phyloP scores from a whole-genome alignment of 23 tunicate genomes.

The Phallusia fumigata region DNA sequence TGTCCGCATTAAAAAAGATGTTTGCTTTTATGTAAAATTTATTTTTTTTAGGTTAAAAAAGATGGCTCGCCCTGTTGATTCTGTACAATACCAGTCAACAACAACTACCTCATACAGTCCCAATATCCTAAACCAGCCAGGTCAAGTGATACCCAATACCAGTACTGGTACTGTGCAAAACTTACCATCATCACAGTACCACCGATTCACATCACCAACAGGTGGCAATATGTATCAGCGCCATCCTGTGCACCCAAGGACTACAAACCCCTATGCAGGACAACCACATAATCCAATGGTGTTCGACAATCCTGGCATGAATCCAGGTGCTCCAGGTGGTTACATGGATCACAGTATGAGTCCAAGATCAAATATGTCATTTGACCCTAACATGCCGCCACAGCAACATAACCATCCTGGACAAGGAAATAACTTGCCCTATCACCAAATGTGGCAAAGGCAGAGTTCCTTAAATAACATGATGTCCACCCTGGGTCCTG shows the following conservation, averaged over 20 bases:
- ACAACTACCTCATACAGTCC: slow-evolving; percentile 78
- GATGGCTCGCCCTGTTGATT: slow-evolving; percentile 83
- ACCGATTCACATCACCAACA: neutral
- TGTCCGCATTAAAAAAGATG: too few relatives aligned
- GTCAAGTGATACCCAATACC: slow-evolving; percentile 5
- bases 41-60: slow-evolving; percentile 55
- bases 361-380: slow-evolving; percentile 35
- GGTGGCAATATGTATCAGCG: neutral
- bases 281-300: neutral
- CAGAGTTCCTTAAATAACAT: slow-evolving; percentile 20
- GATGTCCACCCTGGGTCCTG: slow-evolving; percentile 25
- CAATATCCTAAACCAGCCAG: slow-evolving; percentile 18
- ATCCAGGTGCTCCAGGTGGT: neutral
- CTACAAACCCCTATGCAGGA: neutral
- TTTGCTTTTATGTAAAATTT: neutral
- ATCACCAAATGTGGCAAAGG: slow-evolving; percentile 38
- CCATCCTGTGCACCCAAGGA: slow-evolving; percentile 10
- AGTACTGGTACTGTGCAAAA: slow-evolving; percentile 3
- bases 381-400: slow-evolving; percentile 16
- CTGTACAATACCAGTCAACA: slow-evolving; percentile 61
- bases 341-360: slow-evolving; percentile 40
- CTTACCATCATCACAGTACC: slow-evolving; percentile 22
- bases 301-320: neutral
- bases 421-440: slow-evolving; percentile 13
- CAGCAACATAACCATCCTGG: neutral